Evolutionary conservation across 1,140 invertebrate genomes (phyloP).

Genomic region (Sminthurides bifidus): DNA sequence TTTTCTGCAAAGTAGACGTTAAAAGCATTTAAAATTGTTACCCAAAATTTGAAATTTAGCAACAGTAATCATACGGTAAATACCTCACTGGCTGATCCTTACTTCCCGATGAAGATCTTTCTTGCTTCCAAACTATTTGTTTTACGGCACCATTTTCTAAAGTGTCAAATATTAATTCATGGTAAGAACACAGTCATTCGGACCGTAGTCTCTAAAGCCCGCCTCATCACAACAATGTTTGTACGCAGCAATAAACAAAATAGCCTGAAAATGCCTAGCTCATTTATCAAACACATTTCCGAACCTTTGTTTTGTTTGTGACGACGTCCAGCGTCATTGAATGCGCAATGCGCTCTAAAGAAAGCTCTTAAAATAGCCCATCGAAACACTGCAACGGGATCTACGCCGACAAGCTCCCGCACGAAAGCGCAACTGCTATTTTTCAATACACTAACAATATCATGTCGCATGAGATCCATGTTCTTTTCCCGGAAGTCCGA

Average conservation of each 20-base stretch:
- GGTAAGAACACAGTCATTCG: too few relatives aligned
- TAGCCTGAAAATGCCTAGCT: too few relatives aligned
- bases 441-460: conserved; percentile 85
- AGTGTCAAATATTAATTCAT: too few relatives aligned
- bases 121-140: too few relatives aligned
- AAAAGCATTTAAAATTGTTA: background rate
- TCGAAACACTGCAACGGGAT: conserved; percentile 86
- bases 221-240: too few relatives aligned
- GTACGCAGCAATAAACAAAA: too few relatives aligned
- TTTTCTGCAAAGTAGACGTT: conserved; percentile 51
- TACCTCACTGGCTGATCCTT: conserved; percentile 32
- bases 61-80: too few relatives aligned
- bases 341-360: conserved; percentile 82
- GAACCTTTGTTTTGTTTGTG: conserved; percentile 44
- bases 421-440: conserved; percentile 87
- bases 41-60: conserved; percentile 4
- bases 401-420: conserved; percentile 71
- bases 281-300: too few relatives aligned
- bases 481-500: conserved; percentile 92
- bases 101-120: too few relatives aligned
- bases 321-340: conserved; percentile 64
- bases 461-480: conserved; percentile 82
- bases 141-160: too few relatives aligned
- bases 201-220: too few relatives aligned
- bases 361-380: conserved; percentile 89